Base-by-base conservation (phyloP, 2,888 invertebrate genomes). In the Lepidochitona cinerea region DNA sequence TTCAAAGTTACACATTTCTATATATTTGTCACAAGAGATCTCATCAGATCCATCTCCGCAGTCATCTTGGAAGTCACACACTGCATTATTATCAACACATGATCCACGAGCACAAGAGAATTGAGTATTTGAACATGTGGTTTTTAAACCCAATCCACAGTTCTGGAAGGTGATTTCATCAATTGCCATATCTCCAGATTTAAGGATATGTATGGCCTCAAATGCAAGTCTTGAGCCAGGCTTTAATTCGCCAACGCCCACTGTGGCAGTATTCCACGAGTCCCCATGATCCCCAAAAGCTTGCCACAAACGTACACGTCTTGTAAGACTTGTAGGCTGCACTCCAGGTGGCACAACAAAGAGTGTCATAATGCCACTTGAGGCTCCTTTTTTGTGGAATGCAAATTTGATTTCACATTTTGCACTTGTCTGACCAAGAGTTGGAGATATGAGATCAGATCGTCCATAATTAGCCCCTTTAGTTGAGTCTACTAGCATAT, bases 61-160 rank as follows among this genome's bases (percentile, higher is more conserved):
- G 77, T 87, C 84, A 71, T 87, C 82, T 6, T 78, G 78, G 53
- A 83, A 88, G 77, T 90, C 85, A 69, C 90, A 89, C 29, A 88
- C 81, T 12, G 76, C 71, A 66, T 85, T 84, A 33, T 76, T 79
- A 0, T 85, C 85, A 29, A 91, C 83, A 80, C 91, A 91, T 79
- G 84, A 88, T 75, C 89, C 86, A 81, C 91, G 90, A n/a, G 81
- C 82, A 79, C 91, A 91, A 78, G 91, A 90, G 81, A 90, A 90
- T 76, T 91, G 89, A 4, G 86, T 87, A 14, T 75, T 79, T 0
- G 88, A 87, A 77, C 90, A 91, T 23, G 83, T 78, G n/a, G 49
- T 4, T 23, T 23, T 12, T 3, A 33, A 3, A 35, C 32, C 64
- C 2, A 72, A 33, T 6, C 29, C 37, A 70, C 68, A 72, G 37